These are phyloP conservation scores for Plebejus argus DNA, from an alignment of 2,888 invertebrate species.

Conservation along the genomic window DNA sequence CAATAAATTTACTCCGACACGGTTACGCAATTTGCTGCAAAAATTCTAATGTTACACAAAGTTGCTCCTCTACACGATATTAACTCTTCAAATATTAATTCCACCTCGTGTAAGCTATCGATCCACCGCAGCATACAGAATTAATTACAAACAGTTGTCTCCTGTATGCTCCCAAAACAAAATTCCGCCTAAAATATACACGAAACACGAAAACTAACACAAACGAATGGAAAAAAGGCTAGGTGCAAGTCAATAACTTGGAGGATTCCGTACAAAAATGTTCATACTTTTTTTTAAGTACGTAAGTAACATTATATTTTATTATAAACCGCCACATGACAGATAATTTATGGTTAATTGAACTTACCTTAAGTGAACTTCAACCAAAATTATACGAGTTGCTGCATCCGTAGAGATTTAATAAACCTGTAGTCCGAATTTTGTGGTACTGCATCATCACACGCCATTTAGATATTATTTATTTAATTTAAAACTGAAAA, in stretches of 20 bases:
- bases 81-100: constrained; percentile 23
- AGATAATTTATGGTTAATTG: too few relatives aligned
- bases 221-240: not conserved
- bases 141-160: constrained; percentile 7
- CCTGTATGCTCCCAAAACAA: not conserved
- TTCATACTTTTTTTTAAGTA: not conserved
- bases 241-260: not conserved
- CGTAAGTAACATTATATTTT: too few relatives aligned
- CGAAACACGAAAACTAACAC: not conserved
- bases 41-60: not conserved
- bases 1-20: not conserved
- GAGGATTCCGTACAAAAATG: not conserved
- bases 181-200: not conserved
- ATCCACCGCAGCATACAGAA: constrained; percentile 2
- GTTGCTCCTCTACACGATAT: not conserved
- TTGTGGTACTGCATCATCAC: too few relatives aligned
- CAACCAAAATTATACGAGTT: too few relatives aligned
- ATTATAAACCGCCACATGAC: too few relatives aligned
- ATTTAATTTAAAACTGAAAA: too few relatives aligned
- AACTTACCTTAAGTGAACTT: too few relatives aligned
- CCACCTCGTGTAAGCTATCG: constrained; percentile 25
- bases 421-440: too few relatives aligned
- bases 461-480: too few relatives aligned
- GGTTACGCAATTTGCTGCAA: not conserved
- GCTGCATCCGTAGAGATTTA: too few relatives aligned